phyloP scores from a whole-genome alignment of 2,888 invertebrate species.

The Phaonia tiefii region DNA sequence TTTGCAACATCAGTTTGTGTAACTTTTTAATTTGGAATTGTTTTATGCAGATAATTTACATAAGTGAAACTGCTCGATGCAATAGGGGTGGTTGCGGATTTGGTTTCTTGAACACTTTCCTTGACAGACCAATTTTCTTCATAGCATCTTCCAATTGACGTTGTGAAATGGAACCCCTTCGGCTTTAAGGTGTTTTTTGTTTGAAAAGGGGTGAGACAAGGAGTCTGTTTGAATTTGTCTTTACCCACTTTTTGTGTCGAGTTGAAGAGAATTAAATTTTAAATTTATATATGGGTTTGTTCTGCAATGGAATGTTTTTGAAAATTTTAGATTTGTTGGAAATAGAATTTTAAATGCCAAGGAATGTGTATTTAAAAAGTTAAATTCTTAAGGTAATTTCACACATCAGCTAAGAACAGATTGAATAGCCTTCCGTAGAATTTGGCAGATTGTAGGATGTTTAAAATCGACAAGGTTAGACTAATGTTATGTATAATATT shows the following conservation, averaged over 20 bases:
- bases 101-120: not conserved
- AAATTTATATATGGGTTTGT: not conserved
- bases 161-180: conserved; percentile 6
- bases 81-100: not conserved
- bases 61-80: conserved; percentile 29
- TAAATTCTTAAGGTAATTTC: too few relatives aligned
- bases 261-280: conserved; percentile 6
- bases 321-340: not conserved
- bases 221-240: too few relatives aligned
- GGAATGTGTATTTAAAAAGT: too few relatives aligned
- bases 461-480: too few relatives aligned
- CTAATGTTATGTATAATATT: too few relatives aligned
- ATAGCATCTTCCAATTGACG: not conserved
- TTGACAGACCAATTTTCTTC: not conserved
- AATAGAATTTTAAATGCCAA: too few relatives aligned
- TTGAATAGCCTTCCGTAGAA: too few relatives aligned
- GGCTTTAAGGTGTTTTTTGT: conserved; percentile 11
- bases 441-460: too few relatives aligned
- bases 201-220: not conserved
- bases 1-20: not conserved
- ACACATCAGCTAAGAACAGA: too few relatives aligned
- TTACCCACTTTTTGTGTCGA: too few relatives aligned
- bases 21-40: conserved; percentile 65
- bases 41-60: conserved; percentile 63
- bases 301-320: not conserved